Base-by-base conservation (phyloP, 2,888 invertebrate genomes). In the Brenthis daphne region DNA sequence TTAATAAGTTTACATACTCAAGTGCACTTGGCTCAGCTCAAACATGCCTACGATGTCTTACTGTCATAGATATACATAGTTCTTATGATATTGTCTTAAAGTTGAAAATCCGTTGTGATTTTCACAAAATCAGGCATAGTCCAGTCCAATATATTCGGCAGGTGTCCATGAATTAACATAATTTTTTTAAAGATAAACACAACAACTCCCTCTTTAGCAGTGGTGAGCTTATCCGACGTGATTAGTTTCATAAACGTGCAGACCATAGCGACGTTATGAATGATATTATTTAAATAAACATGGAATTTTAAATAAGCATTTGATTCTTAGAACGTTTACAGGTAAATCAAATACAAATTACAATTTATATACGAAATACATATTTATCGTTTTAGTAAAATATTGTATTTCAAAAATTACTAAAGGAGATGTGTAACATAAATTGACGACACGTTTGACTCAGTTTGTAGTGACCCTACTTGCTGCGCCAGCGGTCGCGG, bases 131-230 rank as follows among this genome's bases (percentile, higher is more conserved):
- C 29, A 29, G 29, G 4, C 4, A 29, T 5, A 8, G 37, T 3
- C 37, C 37, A 43, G 43, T 85, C 86, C 88, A 91, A 90, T 88
- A 86, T 90, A 92, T 92, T 88, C 92, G 87, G 89, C 92, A 92
- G 91, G 91, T 92, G 92, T 90, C 87, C 85, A 82, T 83, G 75
- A 88, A 92, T 92, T 92, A 88, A 90, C 91, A 92, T 92, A 92
- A 89, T 89, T 90, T 91, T 92, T 91, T 86, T 83, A 85, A 84
- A 89, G 84, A 81, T 84, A 82, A 80, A 84, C 82, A 82, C 78
- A 81, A 86, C 86, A 83, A 86, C 85, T 82, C 82, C 81, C 84
- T 81, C 82, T 84, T 84, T 66, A 85, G 81, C 80, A 82, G 81
- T 76, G 79, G 81, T 11, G 11, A 43, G 37, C 37, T 43, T 43